These are phyloP conservation scores for Solenopsis invicta DNA, from an alignment of 1,140 invertebrate genomes.

Conservation along the genomic window DNA sequence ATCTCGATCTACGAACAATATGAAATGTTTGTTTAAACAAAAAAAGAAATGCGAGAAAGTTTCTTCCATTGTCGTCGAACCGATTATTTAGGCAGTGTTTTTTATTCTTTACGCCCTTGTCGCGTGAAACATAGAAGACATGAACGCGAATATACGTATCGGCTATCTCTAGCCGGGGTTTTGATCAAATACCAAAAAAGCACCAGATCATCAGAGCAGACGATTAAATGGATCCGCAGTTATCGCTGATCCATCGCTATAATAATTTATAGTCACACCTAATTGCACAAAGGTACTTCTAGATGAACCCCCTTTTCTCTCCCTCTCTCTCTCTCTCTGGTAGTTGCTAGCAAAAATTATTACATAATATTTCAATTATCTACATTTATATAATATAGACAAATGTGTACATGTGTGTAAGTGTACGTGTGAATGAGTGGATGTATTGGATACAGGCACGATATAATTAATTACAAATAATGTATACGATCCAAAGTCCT, in stretches of 20 bases:
- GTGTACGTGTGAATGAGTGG: constrained; percentile 54
- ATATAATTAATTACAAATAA: constrained; percentile 85
- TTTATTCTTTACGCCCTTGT: constrained; percentile 39
- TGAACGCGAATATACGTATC: constrained; percentile 71
- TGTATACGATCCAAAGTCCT: constrained; percentile 80
- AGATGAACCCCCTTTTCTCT: constrained; percentile 57
- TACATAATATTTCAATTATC: constrained; percentile 79
- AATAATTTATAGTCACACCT: constrained; percentile 69
- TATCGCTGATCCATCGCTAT: constrained; percentile 65
- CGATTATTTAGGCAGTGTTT: constrained; percentile 74
- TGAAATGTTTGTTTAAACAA: background rate
- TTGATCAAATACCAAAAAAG: constrained; percentile 68
- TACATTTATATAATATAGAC: constrained; percentile 82
- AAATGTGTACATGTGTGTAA: constrained; percentile 64
- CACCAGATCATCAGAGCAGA: constrained; percentile 77
- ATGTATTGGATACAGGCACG: constrained; percentile 85
- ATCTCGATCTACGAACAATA: constrained; percentile 37
- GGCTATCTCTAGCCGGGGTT: constrained; percentile 64
- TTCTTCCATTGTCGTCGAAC: constrained; percentile 41
- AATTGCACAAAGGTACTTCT: constrained; percentile 81
- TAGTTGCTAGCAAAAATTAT: constrained; percentile 79
- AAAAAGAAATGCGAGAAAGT: constrained; percentile 17
- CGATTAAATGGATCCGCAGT: constrained; percentile 66
- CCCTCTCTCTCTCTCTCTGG: constrained; percentile 27
- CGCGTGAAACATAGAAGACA: constrained; percentile 58